phyloP scores from a whole-genome alignment of 2,888 invertebrate species.

The Acrocyrtus sp. region DNA sequence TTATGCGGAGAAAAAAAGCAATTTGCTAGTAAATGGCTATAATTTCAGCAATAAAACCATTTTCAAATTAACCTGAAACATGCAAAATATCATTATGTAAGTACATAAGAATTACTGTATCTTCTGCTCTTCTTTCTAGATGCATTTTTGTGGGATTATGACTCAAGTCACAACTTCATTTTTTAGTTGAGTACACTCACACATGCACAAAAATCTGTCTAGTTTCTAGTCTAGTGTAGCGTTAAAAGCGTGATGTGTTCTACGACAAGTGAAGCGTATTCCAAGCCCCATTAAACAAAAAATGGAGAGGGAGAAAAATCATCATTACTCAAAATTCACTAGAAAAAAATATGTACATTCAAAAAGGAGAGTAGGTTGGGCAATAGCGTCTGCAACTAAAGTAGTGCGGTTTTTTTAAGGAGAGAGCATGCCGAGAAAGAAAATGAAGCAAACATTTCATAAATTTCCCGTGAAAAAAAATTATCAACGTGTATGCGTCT shows the following conservation, averaged over 20 bases:
- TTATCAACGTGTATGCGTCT: background rate
- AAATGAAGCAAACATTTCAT: no score
- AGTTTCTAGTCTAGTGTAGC: slow-evolving; percentile 21
- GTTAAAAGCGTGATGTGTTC: slow-evolving; percentile 29
- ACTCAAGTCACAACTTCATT: background rate
- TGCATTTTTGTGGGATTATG: no score
- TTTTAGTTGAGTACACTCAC: background rate
- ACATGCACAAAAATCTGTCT: background rate
- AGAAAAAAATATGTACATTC: no score
- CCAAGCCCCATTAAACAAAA: slow-evolving; percentile 33
- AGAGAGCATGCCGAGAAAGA: no score
- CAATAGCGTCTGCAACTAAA: no score
- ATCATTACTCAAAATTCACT: slow-evolving; percentile 6
- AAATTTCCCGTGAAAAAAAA: background rate
- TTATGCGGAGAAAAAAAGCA: slow-evolving; percentile 23
- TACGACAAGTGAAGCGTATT: slow-evolving; percentile 45
- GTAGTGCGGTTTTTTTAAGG: no score
- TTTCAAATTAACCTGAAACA: slow-evolving; percentile 55
- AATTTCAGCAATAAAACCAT: slow-evolving; percentile 54
- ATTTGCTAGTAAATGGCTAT: slow-evolving; percentile 51
- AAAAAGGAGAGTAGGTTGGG: no score
- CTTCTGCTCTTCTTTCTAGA: background rate
- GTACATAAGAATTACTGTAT: background rate
- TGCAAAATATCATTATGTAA: slow-evolving; percentile 49
- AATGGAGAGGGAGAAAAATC: no score